Evolutionary conservation across 2,888 invertebrate species (phyloP), one percentile per base, ranked within the genome.

Genomic region (Trilocha varians): DNA sequence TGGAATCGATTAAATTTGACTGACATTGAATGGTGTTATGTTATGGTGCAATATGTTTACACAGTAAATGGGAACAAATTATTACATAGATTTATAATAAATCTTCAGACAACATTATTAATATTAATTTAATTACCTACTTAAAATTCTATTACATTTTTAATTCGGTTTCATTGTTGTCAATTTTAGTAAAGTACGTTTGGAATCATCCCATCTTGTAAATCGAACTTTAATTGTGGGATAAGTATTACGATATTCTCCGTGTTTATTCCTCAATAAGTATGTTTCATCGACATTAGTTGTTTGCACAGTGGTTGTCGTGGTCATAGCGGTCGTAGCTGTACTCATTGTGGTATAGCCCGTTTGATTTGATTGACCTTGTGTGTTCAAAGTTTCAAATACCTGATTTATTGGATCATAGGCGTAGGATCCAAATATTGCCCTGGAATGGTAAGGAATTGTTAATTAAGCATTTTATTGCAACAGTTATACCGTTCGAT

Each of bases 371-470:
- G 34, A 34, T 1, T 39, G 40, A 13, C 11, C 25, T 25, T 25
- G n/a, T n/a, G n/a, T n/a, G n/a, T n/a, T n/a, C n/a, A n/a, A n/a
- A n/a, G 38, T 11, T 34, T 63, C 58, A 41, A 73, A 73, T 4
- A 41, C 41, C 36, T 62, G 53, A 60, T 33, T 46, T 50, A 56
- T 39, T 17, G 59, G 55, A 16, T 60, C 50, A 37, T 55, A 60
- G 40, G 44, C 52, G 40, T 55, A 60, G n/a, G 59, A 59, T n/a
- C 61, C 61, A 32, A 60, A 59, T 39, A 60, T 60, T n/a, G 59
- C 34, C 0, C 59, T 60, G 38, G 18, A 49, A 45, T n/a, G n/a
- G n/a, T n/a, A n/a, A n/a, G n/a, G n/a, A n/a, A n/a, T n/a, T n/a
- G n/a, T n/a, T n/a, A n/a, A n/a, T n/a, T n/a, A n/a, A n/a, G n/a